A percentile compares a stretch with the other conserved stretches of the same genome.
phyloP scores from a whole-genome alignment of 2,113 vertebrate genomes.

The Brachypodius melanocephalos region DNA sequence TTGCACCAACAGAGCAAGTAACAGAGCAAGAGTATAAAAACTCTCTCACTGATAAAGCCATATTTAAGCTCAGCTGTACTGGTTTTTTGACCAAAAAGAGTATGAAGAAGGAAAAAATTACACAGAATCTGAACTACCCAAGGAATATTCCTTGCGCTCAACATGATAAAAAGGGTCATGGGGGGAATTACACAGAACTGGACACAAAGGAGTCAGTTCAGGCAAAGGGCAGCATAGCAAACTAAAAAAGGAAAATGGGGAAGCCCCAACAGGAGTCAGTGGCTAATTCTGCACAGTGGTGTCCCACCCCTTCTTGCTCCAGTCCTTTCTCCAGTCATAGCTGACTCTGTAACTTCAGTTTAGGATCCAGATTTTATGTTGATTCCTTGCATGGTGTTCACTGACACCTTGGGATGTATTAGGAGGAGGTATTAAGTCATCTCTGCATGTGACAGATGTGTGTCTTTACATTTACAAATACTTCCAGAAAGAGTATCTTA shows the following conservation, averaged over 20 bases:
- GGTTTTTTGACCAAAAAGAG: background rate
- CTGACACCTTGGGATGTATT: background rate
- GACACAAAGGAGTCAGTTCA: background rate
- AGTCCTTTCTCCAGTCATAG: background rate
- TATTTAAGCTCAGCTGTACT: background rate
- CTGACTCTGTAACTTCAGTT: background rate
- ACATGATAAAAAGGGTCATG: background rate
- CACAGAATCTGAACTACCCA: background rate
- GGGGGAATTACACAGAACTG: background rate
- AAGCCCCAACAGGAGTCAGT: background rate
- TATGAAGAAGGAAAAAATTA: background rate
- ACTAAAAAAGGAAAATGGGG: background rate
- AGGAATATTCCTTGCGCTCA: background rate
- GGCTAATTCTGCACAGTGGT: background rate
- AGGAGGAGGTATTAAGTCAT: background rate
- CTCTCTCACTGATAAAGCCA: background rate
- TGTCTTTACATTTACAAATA: background rate
- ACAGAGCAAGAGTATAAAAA: background rate
- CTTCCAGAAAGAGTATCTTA: background rate
- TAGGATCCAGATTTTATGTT: background rate
- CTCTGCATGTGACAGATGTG: background rate
- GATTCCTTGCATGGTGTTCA: background rate
- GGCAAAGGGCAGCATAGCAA: background rate
- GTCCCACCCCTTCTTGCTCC: background rate
- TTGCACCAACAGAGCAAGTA: background rate